phyloP scores from a whole-genome alignment of 2,797 vertebrate species.

The Pangasius mekongensis region DNA sequence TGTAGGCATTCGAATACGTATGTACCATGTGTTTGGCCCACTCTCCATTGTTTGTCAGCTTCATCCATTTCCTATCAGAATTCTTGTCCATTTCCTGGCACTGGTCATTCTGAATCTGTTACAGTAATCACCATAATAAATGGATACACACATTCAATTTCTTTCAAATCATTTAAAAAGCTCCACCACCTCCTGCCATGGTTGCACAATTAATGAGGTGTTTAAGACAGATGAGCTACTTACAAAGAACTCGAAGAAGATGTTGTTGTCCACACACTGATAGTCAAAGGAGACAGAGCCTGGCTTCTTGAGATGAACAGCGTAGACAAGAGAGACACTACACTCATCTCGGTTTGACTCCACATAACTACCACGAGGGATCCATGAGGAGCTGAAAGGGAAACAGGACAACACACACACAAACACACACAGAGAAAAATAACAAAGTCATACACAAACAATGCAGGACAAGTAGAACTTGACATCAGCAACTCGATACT shows the following conservation, averaged over 20 bases:
- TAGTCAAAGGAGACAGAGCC: slow-evolving; percentile 95
- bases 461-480: background rate
- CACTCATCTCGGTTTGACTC: slow-evolving; percentile 97
- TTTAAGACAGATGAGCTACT: slow-evolving; percentile 66
- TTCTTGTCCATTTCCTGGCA: slow-evolving; percentile 93
- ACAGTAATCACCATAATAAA: background rate
- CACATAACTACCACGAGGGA: slow-evolving; percentile 89
- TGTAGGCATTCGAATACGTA: background rate
- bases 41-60: slow-evolving; percentile 86
- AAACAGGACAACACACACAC: background rate
- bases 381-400: slow-evolving; percentile 87
- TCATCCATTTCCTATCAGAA: slow-evolving; percentile 89
- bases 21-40: slow-evolving; percentile 88
- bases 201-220: background rate
- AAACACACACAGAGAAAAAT: background rate
- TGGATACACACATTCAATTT: background rate
- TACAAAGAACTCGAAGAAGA: slow-evolving; percentile 99
- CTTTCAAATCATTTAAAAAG: background rate
- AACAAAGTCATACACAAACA: background rate
- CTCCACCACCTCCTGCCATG: background rate
- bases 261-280: slow-evolving; percentile 95
- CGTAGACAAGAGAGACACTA: slow-evolving; percentile 93
- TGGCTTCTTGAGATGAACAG: slow-evolving; percentile 93
- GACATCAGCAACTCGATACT: background rate
- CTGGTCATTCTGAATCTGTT: slow-evolving; percentile 97